Evolutionary conservation across 2,797 vertebrate genomes (phyloP).

Genomic region (Tragopan temminckii): DNA sequence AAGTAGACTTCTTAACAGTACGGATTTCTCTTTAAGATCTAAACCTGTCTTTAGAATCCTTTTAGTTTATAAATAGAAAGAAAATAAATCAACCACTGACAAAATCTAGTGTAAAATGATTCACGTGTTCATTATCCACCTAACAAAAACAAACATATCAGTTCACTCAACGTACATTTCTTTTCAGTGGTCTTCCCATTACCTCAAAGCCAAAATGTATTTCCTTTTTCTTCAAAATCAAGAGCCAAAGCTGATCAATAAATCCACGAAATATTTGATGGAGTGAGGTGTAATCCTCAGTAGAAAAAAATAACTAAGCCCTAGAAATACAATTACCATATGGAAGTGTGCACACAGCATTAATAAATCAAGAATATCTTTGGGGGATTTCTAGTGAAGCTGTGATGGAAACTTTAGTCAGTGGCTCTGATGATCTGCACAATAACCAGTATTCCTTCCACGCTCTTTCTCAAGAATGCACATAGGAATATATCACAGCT

Average conservation of each 20-base stretch:
- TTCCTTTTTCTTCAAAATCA: neutral
- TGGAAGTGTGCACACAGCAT: neutral
- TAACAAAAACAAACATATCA: neutral
- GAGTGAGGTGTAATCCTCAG: neutral
- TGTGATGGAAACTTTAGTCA: neutral
- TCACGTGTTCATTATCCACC: neutral
- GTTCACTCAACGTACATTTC: neutral
- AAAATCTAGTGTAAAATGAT: neutral
- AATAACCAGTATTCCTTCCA: neutral
- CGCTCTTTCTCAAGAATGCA: neutral
- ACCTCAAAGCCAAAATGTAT: neutral
- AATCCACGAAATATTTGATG: neutral
- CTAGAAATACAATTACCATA: neutral
- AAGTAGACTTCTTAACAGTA: neutral
- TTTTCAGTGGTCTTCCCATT: neutral
- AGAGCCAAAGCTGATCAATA: neutral
- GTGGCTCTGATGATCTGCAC: neutral
- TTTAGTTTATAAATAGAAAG: neutral
- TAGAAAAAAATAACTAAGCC: neutral
- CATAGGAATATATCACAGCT: neutral
- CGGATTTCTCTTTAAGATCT: neutral
- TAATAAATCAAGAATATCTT: conserved; percentile 1
- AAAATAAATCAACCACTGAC: neutral
- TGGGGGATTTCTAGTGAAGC: neutral
- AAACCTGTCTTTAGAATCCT: neutral